phyloP scores from a whole-genome alignment of 2,888 invertebrate species.

The Hoplodrina blanda region DNA sequence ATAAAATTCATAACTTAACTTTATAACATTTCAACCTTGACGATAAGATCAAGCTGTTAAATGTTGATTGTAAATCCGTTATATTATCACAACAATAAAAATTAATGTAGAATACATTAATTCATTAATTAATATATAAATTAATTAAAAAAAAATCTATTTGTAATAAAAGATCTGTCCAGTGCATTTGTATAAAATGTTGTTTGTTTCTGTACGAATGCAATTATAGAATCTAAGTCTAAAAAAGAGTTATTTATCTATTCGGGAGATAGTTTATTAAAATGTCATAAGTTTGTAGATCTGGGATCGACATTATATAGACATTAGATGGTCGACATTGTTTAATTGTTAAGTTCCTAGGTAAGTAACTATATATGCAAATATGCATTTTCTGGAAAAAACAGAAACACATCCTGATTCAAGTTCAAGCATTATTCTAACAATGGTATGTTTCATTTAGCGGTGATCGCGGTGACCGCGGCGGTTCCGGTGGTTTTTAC shows the following conservation, averaged over 20 bases:
- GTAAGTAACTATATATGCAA: not conserved
- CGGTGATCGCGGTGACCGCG: conserved; percentile 84
- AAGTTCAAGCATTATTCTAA: not conserved
- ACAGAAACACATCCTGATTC: not conserved
- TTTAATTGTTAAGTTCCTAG: not conserved
- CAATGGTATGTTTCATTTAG: conserved; percentile 60
- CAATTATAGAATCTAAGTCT: not conserved
- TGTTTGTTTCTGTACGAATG: not conserved
- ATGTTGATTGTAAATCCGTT: conserved; percentile 4
- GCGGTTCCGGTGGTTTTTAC: conserved; percentile 80
- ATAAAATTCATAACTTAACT: not conserved
- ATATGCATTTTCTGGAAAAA: not conserved
- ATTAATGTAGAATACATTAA: not conserved
- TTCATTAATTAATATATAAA: no score
- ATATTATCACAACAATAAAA: not conserved
- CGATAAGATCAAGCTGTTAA: not conserved
- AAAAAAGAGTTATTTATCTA: not conserved
- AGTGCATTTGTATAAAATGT: not conserved
- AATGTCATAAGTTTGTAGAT: not conserved
- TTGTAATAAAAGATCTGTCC: not conserved
- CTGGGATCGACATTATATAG: not conserved
- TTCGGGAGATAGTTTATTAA: not conserved
- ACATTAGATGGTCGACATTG: not conserved
- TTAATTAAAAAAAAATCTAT: conserved; percentile 9
- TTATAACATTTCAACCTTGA: not conserved